Base-by-base conservation (phyloP, 2,113 vertebrate genomes). In the Tyto alba region DNA sequence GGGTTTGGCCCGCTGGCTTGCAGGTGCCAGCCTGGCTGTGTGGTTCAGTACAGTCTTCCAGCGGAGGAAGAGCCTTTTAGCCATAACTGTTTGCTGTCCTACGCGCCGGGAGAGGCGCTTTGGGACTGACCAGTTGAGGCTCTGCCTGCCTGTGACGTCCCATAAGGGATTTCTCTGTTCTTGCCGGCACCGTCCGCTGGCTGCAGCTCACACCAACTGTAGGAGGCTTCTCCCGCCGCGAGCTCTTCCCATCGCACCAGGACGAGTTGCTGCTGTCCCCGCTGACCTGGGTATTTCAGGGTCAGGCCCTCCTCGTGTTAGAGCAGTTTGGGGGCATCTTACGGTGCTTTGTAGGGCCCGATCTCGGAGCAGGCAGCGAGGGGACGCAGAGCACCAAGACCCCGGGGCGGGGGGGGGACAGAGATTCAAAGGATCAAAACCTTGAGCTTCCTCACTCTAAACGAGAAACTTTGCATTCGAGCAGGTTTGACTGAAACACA, bases 401-500 rank as follows among this genome's bases (percentile, higher is more conserved):
- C n/a, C n/a, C n/a, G n/a, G n/a, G n/a, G n/a, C n/a, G n/a, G n/a
- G n/a, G 84, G 43, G 57, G 29, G 8, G 55, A 12, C 45, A 38
- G 53, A 47, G 75, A 30, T 38, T 69, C 64, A 59, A 43, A 66
- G 52, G 56, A 77, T 36, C n/a, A 4, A 50, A 79, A 36, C 27
- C 75, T 36, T 59, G 75, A 81, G 50, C 80, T 78, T 95, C 76
- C 57, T 85, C 32, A 27, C 85, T 32, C 11, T 43, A 52, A 82
- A 72, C 0, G 16, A 52, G 78, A 76, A 68, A 27, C 55, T 47
- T 68, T 12, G 16, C 23, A 5, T 89, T 68, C 41, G 59, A 48
- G 68, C 86, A 64, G 83, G 84, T 87, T 25, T 69, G 96, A 95
- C 91, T 96, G 94, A 80, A 85, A 59, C 38, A 25, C 53, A 36